Evolutionary conservation across 2,113 vertebrate genomes (phyloP).

Genomic region (Rynchops niger): DNA sequence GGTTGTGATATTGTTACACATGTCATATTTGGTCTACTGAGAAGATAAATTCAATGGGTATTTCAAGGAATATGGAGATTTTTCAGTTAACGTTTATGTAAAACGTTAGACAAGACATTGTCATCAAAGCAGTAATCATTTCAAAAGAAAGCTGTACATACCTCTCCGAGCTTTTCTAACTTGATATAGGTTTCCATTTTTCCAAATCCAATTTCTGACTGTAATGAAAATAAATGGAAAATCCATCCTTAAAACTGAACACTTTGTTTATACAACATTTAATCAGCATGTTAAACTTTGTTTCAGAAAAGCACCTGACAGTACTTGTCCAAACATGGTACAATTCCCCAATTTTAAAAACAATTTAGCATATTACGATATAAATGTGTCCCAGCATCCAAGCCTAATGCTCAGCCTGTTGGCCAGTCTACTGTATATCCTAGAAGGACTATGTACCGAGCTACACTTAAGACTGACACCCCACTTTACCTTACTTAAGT

Average conservation of each 20-base stretch:
- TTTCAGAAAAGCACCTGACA: background rate
- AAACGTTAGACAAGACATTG: background rate
- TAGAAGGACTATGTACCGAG: background rate
- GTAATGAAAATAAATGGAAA: constrained; percentile 48
- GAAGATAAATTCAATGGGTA: background rate
- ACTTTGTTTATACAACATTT: background rate
- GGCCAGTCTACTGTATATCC: background rate
- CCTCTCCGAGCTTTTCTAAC: constrained; percentile 96
- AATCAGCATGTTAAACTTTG: background rate
- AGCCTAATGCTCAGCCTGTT: background rate
- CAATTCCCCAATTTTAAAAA: background rate
- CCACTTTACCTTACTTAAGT: background rate
- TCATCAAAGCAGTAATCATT: background rate
- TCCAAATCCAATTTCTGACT: constrained; percentile 97
- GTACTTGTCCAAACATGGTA: background rate
- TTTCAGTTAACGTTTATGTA: background rate
- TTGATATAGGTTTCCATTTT: constrained; percentile 98
- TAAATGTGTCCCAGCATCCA: background rate
- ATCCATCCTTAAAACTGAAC: background rate
- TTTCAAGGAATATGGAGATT: background rate
- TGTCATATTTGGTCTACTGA: background rate
- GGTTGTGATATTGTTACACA: background rate
- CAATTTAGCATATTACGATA: background rate
- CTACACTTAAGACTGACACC: background rate
- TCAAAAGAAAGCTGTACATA: constrained; percentile 64